A percentile compares a stretch with the other conserved stretches of the same genome.
Conservation (phyloP, 2,797 vertebrate genomes). For the Clarias platycephalus region DNA sequence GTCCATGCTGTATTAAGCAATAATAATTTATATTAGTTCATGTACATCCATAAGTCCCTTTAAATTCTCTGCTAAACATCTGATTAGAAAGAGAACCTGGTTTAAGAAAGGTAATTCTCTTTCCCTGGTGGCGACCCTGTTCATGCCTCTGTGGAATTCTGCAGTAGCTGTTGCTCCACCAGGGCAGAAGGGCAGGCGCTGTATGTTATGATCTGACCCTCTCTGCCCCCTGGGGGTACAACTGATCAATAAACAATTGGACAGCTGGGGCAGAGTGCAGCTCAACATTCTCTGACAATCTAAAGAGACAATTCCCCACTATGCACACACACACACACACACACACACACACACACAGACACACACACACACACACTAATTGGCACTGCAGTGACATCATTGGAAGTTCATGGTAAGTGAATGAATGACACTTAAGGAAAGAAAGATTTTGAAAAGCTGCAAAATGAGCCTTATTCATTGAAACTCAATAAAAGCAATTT, state of each 20-base stretch:
- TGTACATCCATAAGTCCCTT: not conserved
- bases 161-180: slow-evolving; percentile 18
- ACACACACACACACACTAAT: slow-evolving; percentile 41
- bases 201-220: slow-evolving; percentile 55
- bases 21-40: not conserved
- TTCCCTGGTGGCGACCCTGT: slow-evolving; percentile 47
- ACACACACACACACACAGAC: slow-evolving; percentile 44
- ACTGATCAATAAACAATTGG: slow-evolving; percentile 69
- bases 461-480: slow-evolving; percentile 3
- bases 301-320: slow-evolving; percentile 49
- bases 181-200: slow-evolving; percentile 58
- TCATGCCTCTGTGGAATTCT: slow-evolving; percentile 42
- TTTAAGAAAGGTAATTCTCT: slow-evolving; percentile 39
- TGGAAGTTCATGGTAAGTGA: not conserved
- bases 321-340: slow-evolving; percentile 16
- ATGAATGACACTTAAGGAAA: not conserved
- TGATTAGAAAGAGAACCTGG: slow-evolving; percentile 3
- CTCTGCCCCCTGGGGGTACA: slow-evolving; percentile 53
- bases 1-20: not conserved
- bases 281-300: slow-evolving; percentile 69
- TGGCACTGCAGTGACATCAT: not conserved
- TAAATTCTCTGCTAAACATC: not conserved
- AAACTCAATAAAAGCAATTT: not conserved
- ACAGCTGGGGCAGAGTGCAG: slow-evolving; percentile 68
- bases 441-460: not conserved